These are phyloP conservation scores for Acridotheres tristis DNA, from an alignment of 2,797 vertebrate genomes.

Conservation along the genomic window DNA sequence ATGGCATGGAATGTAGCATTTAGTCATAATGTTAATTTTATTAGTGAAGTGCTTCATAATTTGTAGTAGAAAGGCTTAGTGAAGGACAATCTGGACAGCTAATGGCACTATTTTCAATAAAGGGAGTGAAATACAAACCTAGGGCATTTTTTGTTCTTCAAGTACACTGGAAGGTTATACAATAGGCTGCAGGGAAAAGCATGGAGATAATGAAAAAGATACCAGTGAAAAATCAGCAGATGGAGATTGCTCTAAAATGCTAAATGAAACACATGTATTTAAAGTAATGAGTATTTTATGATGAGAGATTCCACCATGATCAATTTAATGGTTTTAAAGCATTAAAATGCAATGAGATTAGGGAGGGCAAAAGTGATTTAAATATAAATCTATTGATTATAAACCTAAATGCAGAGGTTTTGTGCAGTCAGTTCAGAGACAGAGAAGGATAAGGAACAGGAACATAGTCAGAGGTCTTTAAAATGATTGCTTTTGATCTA, in stretches of 20 bases:
- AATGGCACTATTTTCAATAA: background rate
- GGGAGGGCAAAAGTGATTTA: background rate
- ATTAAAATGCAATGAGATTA: constrained; percentile 21
- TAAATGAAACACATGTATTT: constrained; percentile 39
- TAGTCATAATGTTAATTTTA: background rate
- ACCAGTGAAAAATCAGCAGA: background rate
- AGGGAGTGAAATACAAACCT: background rate
- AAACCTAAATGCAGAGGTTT: background rate
- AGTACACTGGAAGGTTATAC: background rate
- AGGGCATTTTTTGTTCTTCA: background rate
- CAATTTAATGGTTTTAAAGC: constrained; percentile 45
- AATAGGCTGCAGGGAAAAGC: background rate
- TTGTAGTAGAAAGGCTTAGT: background rate
- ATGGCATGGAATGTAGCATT: background rate
- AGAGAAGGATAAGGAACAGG: background rate
- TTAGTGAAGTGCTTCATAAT: background rate
- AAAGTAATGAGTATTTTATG: constrained; percentile 38
- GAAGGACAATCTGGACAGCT: background rate
- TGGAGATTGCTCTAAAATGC: constrained; percentile 1
- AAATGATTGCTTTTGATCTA: background rate
- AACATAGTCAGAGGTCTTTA: background rate
- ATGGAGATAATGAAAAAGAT: background rate
- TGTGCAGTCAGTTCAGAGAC: background rate
- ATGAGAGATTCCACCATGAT: background rate
- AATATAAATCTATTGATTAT: constrained; percentile 46